Evolutionary conservation across 2,797 vertebrate species (phyloP).

Genomic region (Knipowitschia caucasica): DNA sequence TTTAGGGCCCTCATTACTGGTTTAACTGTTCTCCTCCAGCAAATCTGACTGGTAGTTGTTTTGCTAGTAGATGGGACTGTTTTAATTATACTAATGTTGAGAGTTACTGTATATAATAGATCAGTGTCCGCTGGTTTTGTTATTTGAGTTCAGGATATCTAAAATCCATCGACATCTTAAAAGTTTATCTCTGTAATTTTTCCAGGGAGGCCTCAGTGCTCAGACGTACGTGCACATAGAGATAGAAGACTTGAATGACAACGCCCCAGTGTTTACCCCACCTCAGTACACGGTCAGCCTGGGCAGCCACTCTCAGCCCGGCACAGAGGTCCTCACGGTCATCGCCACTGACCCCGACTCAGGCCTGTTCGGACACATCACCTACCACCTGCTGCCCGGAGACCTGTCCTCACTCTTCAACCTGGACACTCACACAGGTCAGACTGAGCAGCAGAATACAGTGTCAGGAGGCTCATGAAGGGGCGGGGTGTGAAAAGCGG

Average conservation of each 20-base stretch:
- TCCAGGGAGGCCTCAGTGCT: conserved; percentile 87
- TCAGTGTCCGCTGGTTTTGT: too few relatives aligned
- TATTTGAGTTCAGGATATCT: too few relatives aligned
- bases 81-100: too few relatives aligned
- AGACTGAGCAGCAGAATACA: not conserved
- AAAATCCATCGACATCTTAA: not conserved
- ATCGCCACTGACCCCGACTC: conserved; percentile 85
- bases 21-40: too few relatives aligned
- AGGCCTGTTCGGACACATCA: conserved; percentile 78
- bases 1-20: too few relatives aligned
- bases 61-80: too few relatives aligned
- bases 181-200: not conserved
- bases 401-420: conserved; percentile 81
- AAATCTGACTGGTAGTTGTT: too few relatives aligned
- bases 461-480: not conserved
- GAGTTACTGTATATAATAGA: too few relatives aligned
- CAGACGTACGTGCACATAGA: conserved; percentile 89
- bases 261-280: conserved; percentile 84
- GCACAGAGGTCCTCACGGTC: conserved; percentile 82
- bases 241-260: conserved; percentile 89
- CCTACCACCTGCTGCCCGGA: conserved; percentile 80
- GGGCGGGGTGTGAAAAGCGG: too few relatives aligned
- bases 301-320: conserved; percentile 81
- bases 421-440: conserved; percentile 85
- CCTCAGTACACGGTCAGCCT: conserved; percentile 79